Evolutionary conservation across 2,888 invertebrate species (phyloP).

Genomic region (Pecten maximus): DNA sequence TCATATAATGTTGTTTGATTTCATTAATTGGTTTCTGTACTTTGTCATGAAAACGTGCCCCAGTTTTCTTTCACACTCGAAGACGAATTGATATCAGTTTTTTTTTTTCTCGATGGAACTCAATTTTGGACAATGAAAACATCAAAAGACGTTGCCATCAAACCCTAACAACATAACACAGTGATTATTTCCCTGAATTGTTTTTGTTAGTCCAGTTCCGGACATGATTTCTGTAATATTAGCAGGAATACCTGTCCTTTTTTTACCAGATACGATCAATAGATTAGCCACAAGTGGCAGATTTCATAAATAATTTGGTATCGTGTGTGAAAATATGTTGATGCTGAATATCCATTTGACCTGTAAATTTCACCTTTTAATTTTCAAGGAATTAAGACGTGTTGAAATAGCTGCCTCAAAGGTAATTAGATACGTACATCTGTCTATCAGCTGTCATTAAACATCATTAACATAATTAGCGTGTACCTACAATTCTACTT

Average conservation of each 20-base stretch:
- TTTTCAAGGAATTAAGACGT: not conserved
- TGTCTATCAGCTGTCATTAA: not conserved
- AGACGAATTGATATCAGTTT: too few species aligned
- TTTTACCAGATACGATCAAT: not conserved
- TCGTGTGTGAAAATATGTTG: not conserved
- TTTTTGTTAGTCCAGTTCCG: not conserved
- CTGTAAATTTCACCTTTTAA: slow-evolving; percentile 23
- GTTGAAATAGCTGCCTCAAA: slow-evolving; percentile 16
- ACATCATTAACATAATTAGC: slow-evolving; percentile 17
- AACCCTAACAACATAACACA: not conserved
- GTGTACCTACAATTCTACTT: not conserved
- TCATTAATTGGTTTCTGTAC: too few species aligned
- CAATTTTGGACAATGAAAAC: not conserved
- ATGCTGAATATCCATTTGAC: slow-evolving; percentile 23
- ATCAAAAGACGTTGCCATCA: not conserved
- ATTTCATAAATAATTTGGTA: not conserved
- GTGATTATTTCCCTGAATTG: not conserved
- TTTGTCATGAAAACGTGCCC: too few species aligned
- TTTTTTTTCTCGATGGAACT: not conserved
- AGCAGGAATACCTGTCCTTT: not conserved
- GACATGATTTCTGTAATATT: not conserved
- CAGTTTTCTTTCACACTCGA: too few species aligned
- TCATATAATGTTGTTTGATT: too few species aligned
- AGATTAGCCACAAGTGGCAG: not conserved
- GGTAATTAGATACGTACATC: not conserved